Conservation (phyloP, 1,140 invertebrate genomes). For the Idris sp. region DNA sequence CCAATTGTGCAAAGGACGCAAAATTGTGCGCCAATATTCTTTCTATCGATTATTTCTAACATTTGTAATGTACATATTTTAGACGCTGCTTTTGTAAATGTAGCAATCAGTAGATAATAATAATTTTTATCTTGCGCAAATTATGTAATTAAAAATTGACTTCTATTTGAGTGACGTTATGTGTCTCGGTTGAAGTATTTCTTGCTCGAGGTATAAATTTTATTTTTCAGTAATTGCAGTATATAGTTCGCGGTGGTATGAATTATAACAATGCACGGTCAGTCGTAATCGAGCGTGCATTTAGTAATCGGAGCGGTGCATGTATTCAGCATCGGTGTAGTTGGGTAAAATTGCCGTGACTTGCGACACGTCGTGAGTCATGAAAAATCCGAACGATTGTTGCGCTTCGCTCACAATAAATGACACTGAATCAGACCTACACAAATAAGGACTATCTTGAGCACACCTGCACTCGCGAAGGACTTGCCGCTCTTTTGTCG, state of each 20-base stretch:
- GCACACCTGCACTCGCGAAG: constrained; percentile 51
- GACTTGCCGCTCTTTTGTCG: constrained; percentile 42
- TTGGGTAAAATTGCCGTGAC: constrained; percentile 24
- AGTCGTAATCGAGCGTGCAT: constrained; percentile 37
- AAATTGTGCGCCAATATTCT: constrained; percentile 15
- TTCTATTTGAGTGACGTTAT: background rate
- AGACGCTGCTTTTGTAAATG: too few relatives aligned
- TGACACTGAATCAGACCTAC: constrained; percentile 52
- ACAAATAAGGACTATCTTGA: constrained; percentile 47
- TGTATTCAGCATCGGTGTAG: background rate
- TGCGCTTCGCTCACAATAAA: constrained; percentile 46
- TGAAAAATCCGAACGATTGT: constrained; percentile 50
- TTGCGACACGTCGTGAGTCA: constrained; percentile 50
- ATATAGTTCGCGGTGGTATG: background rate
- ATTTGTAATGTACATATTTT: too few relatives aligned
- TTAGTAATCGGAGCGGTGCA: constrained; percentile 26
- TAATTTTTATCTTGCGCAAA: constrained; percentile 29
- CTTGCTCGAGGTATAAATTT: background rate
- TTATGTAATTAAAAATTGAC: background rate
- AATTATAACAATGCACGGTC: constrained; percentile 20
- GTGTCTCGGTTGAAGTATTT: background rate
- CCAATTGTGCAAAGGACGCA: constrained; percentile 6
- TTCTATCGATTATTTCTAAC: constrained; percentile 1
- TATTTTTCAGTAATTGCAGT: constrained; percentile 21
- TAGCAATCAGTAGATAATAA: constrained; percentile 22